Evolutionary conservation across 2,113 vertebrate species (phyloP).

Genomic region (Mesitornis unicolor): DNA sequence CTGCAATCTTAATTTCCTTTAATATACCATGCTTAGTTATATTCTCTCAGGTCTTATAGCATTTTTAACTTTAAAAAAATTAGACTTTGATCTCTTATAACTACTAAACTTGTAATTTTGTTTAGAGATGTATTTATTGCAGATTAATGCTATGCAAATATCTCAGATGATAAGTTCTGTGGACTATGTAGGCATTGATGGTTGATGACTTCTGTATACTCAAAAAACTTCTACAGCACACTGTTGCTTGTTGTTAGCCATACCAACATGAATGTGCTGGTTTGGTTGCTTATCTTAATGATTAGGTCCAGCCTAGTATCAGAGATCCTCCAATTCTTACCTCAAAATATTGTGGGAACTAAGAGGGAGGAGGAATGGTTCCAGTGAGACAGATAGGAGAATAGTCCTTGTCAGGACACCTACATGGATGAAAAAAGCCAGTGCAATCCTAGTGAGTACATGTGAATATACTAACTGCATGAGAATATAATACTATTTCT

Average conservation of each 20-base stretch:
- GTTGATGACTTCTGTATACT: background rate
- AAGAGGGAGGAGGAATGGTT: background rate
- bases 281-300: background rate
- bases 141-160: background rate
- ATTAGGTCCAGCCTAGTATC: background rate
- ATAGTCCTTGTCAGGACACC: background rate
- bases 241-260: background rate
- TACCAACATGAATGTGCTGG: background rate
- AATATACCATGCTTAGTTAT: background rate
- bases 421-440: background rate
- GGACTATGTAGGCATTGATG: background rate
- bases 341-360: background rate
- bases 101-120: background rate
- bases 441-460: background rate
- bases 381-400: background rate
- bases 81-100: background rate
- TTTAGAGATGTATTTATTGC: background rate
- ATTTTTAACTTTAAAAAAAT: background rate
- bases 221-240: background rate
- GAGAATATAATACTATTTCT: background rate
- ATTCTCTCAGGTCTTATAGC: background rate
- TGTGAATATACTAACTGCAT: background rate
- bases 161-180: background rate
- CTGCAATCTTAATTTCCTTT: background rate
- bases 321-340: background rate